Base-by-base conservation (phyloP, 2,113 vertebrate species). In the Eidolon helvum region DNA sequence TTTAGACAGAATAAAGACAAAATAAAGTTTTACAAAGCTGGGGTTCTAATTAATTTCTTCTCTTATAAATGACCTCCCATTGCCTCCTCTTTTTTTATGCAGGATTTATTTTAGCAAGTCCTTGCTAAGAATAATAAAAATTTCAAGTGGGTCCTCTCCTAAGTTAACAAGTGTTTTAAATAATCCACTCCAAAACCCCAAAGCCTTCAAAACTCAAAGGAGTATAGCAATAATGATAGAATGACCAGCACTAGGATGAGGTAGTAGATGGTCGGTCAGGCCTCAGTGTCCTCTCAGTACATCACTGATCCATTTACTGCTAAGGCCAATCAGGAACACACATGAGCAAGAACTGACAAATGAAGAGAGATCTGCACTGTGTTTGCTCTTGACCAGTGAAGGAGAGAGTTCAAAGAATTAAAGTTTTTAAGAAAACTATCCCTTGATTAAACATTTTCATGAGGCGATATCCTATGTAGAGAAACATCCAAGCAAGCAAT, bases 401-500 rank as follows among this genome's bases (percentile, higher is more conserved):
- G 5, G 9, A 57, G 43, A 83, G 30, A 59, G 30, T 22, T 71
- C 18, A 87, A 68, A 89, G 75, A 43, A 87, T 79, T 48, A 10
- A n/a, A 84, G 33, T 19, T 61, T 40, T 18, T n/a, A 40, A 91
- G 66, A 83, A 95, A 92, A 55, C 5, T 65, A 22, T 68, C 10
- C 45, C 57, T 45, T 82, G 18, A 84, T 75, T 79, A 55, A 18
- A 79, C 11, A 90, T 79, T 92, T 94, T 95, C 14, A 85, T 84
- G 65, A 75, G 86, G 55, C 74, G 59, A 78, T n/a, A 83, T 15
- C 55, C 50, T 92, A 33, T 77, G 7, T 24, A 93, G 45, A 95
- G 85, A 95, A 95, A 72, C 35, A 68, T 43, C n/a, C n/a, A 84
- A 75, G 35, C 4, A 80, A 97, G 61, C 10, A 79, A 74, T 78